Evolutionary conservation across 1,140 invertebrate genomes (phyloP), one percentile per base, ranked within the genome.

Genomic region (Drosophila auraria): DNA sequence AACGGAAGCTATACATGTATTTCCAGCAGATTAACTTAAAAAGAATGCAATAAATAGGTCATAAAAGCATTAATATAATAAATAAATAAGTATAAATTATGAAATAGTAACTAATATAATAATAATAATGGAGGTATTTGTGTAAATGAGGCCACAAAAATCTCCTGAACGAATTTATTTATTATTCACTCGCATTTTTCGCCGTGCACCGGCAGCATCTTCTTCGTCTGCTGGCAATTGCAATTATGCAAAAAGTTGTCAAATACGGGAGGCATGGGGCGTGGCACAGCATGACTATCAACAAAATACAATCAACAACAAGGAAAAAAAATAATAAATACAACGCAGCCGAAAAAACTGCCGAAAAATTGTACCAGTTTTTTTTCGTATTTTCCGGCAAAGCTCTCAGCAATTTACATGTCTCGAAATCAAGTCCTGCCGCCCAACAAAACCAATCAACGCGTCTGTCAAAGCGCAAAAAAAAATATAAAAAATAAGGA

Each of bases 381-480:
- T 65, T 78, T 38, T 44, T 66, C 14, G 54, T 60, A 40, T 68
- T 63, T 63, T 47, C 25, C 44, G 58, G 40, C 54, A 50, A 51
- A 71, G 61, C 68, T 73, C 61, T 65, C 76, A 68, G 78, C 80
- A 92, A 92, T 92, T 92, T 92, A 91, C 91, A 92, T 92, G 91
- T 92, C 87, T 76, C 73, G 57, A 42, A 71, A 73, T 71, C 65
- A 73, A 73, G 40, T 71, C 59, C 42, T 45, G 33, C 72, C 54
- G 69, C 64, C 74, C 69, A 80, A 51, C 86, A 90, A 92, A 92
- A 90, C 78, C 91, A 92, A 92, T 92, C 91, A 92, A 92, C 91
- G 91, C 91, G 82, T 79, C 80, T 89, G 83, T 82, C 79, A 71
- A 56, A 66, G 40, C 40, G 27, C 27, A 30, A 23, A 15, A 42